Conservation (phyloP, 2,888 invertebrate genomes). For the Mactromeris polynyma region DNA sequence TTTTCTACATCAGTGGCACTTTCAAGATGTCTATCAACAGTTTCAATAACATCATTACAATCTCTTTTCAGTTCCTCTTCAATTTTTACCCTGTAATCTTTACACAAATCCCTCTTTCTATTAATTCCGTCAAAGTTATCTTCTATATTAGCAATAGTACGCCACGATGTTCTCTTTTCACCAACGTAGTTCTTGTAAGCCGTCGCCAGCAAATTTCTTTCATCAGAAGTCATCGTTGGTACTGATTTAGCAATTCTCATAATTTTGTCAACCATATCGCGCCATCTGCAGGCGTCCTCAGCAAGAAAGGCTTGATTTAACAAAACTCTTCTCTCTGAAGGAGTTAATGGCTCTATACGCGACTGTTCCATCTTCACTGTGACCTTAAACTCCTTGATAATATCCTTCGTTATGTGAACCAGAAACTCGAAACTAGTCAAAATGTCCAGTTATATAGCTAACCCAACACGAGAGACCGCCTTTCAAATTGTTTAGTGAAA, state of each 20-base stretch:
- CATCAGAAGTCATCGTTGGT: conserved; percentile 42
- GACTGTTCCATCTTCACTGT: background rate
- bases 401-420: too few species aligned
- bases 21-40: conserved; percentile 47
- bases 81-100: conserved; percentile 55
- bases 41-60: conserved; percentile 53
- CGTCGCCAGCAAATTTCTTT: conserved; percentile 54
- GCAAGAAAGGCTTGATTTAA: conserved; percentile 53
- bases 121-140: conserved; percentile 44
- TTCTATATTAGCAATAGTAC: conserved; percentile 58
- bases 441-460: too few species aligned
- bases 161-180: conserved; percentile 55
- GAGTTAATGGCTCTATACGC: background rate
- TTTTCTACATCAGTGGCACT: conserved; percentile 56
- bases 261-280: conserved; percentile 49
- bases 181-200: conserved; percentile 56
- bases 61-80: conserved; percentile 49
- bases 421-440: too few species aligned
- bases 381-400: background rate
- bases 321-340: conserved; percentile 40
- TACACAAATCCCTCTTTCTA: conserved; percentile 46
- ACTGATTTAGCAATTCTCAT: conserved; percentile 41
- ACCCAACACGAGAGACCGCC: too few species aligned
- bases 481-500: too few species aligned
- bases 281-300: conserved; percentile 45